Conservation (phyloP, 2,113 vertebrate species). For the Hystrix brachyura region DNA sequence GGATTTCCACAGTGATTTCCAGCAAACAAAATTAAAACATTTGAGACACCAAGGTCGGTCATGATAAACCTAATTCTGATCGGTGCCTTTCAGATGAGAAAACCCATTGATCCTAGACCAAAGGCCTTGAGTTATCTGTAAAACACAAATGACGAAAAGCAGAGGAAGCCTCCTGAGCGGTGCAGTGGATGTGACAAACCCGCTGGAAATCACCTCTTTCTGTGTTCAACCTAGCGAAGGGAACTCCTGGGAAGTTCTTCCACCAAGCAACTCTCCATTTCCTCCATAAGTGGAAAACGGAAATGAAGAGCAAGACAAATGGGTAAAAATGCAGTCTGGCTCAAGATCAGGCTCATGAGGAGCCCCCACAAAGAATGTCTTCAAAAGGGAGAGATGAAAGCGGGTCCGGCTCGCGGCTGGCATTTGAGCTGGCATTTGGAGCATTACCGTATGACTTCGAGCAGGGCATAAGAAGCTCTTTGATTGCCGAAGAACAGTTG, state of each 20-base stretch:
- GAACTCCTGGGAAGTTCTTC: not conserved
- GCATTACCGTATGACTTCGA: slow-evolving; percentile 59
- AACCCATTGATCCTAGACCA: not conserved
- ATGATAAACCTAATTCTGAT: not conserved
- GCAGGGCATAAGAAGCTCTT: slow-evolving; percentile 81
- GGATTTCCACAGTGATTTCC: not conserved
- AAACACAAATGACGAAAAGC: not conserved
- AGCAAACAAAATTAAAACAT: not conserved
- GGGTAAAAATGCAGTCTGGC: slow-evolving; percentile 68
- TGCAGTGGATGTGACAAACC: not conserved
- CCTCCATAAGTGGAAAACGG: not conserved
- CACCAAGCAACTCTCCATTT: not conserved
- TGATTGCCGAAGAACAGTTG: slow-evolving; percentile 86
- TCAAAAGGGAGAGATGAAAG: slow-evolving; percentile 81
- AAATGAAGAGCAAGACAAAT: slow-evolving; percentile 64
- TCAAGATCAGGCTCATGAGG: slow-evolving; percentile 76
- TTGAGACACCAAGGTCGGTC: not conserved
- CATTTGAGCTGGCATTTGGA: slow-evolving; percentile 81
- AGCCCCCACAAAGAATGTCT: slow-evolving; percentile 77
- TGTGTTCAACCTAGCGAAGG: no score
- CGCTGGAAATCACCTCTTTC: not conserved
- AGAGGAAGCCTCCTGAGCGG: not conserved
- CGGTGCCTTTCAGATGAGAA: not conserved
- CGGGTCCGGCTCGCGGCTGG: slow-evolving; percentile 69
- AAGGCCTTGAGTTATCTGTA: not conserved